Percentiles rank a stretch among this genome's conserved stretches.
Evolutionary conservation across 2,888 invertebrate species (phyloP).

Genomic region (Orthosia gracilis): DNA sequence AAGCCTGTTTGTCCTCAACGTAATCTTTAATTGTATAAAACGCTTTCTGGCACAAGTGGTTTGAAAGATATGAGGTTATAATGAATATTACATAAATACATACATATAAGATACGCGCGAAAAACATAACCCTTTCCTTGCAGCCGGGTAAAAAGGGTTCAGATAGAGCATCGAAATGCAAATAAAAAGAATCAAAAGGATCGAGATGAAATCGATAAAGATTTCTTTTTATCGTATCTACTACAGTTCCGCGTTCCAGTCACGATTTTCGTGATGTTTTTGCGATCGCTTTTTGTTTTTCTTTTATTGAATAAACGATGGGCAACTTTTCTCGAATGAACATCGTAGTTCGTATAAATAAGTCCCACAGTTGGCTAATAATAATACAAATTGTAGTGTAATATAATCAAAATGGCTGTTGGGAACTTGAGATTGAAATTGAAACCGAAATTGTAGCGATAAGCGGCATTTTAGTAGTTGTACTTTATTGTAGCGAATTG

Average conservation of each 20-base stretch:
- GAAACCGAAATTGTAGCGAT: background rate
- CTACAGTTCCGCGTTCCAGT: conserved; percentile 16
- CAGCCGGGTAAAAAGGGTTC: too few species aligned
- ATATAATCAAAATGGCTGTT: background rate
- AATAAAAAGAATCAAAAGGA: conserved; percentile 6
- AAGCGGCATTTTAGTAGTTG: background rate
- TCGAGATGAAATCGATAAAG: conserved; percentile 42
- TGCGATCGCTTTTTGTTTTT: background rate
- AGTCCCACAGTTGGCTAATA: too few species aligned
- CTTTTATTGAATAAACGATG: background rate
- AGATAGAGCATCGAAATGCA: background rate
- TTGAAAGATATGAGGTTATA: too few species aligned
- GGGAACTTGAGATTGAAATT: too few species aligned
- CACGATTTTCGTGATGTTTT: conserved; percentile 20
- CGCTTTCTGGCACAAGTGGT: too few species aligned
- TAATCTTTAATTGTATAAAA: too few species aligned
- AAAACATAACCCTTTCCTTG: too few species aligned
- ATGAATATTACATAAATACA: too few species aligned
- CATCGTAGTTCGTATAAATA: too few species aligned
- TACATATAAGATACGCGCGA: too few species aligned
- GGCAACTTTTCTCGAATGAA: background rate
- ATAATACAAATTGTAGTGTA: background rate
- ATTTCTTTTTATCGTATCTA: conserved; percentile 4
- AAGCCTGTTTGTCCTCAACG: too few species aligned
- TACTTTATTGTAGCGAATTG: background rate